phyloP scores from a whole-genome alignment of 2,797 vertebrate species.

The Carapus acus region DNA sequence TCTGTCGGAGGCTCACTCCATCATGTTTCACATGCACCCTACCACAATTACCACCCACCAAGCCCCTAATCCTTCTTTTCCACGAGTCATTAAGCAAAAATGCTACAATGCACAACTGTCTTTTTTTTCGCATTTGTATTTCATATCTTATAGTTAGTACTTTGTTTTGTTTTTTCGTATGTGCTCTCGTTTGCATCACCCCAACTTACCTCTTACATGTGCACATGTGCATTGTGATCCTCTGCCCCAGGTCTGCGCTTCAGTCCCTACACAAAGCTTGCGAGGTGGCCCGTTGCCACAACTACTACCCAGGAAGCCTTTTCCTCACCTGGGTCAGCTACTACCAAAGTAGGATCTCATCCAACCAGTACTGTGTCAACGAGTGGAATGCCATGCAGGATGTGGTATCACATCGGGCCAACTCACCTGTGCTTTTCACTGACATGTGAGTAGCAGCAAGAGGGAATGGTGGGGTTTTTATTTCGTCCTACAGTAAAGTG shows the following conservation, averaged over 20 bases:
- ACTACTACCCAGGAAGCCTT: constrained; percentile 95
- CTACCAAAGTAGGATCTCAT: constrained; percentile 93
- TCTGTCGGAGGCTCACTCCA: too few relatives aligned
- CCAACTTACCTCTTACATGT: constrained; percentile 2
- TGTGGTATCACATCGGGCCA: constrained; percentile 91
- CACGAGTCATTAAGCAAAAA: too few relatives aligned
- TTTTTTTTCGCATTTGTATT: too few relatives aligned
- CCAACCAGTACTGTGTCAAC: constrained; percentile 90
- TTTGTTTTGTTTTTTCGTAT: constrained; percentile 35
- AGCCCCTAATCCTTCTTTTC: too few relatives aligned
- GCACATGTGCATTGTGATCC: not conserved
- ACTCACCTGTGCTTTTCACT: constrained; percentile 91
- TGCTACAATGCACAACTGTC: too few relatives aligned
- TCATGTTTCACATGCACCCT: too few relatives aligned
- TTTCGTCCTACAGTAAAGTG: too few relatives aligned
- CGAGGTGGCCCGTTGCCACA: constrained; percentile 91
- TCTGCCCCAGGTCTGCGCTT: constrained; percentile 82
- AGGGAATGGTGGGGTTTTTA: too few relatives aligned
- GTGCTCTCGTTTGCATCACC: not conserved
- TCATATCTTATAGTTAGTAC: too few relatives aligned
- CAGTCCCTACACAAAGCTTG: constrained; percentile 97
- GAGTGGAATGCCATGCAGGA: constrained; percentile 99
- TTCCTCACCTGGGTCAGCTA: constrained; percentile 99
- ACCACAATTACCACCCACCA: too few relatives aligned
- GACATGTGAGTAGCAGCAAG: constrained; percentile 82